Evolutionary conservation across 1,140 invertebrate genomes (phyloP).

Genomic region (Campoletis sonorensis): DNA sequence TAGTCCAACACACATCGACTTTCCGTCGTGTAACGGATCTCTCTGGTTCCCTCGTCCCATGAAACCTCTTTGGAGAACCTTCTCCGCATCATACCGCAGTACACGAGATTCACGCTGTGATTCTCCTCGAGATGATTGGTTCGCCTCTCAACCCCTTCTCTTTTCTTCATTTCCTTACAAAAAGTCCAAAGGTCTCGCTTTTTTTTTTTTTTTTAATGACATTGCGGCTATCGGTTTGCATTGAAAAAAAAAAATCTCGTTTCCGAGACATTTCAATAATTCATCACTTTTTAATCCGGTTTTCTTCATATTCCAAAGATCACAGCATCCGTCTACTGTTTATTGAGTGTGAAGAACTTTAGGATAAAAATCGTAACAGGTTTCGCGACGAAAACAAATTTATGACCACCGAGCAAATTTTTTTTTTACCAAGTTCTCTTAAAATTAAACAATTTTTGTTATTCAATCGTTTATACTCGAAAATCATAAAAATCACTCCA

Average conservation of each 20-base stretch:
- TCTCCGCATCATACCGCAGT: slow-evolving; percentile 54
- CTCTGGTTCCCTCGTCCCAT: slow-evolving; percentile 37
- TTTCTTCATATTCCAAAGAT: background rate
- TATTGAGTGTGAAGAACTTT: background rate
- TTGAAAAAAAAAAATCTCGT: background rate
- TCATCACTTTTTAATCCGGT: slow-evolving; percentile 14
- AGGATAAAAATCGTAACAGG: too few relatives aligned
- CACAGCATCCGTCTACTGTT: background rate
- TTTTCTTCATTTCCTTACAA: background rate
- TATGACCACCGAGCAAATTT: too few relatives aligned
- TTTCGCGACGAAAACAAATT: too few relatives aligned
- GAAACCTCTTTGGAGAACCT: slow-evolving; percentile 60
- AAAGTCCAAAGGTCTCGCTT: background rate
- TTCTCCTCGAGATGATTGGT: slow-evolving; percentile 59
- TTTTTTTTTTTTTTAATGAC: background rate
- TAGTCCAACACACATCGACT: slow-evolving; percentile 24
- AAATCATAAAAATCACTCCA: too few relatives aligned
- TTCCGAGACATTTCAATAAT: slow-evolving; percentile 24
- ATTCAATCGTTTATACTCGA: too few relatives aligned
- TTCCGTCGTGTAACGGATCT: slow-evolving; percentile 28
- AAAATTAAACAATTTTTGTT: too few relatives aligned
- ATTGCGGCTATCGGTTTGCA: background rate
- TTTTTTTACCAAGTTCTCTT: too few relatives aligned
- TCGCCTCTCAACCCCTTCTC: background rate
- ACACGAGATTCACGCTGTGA: slow-evolving; percentile 32